Base-by-base conservation (phyloP, 2,113 vertebrate species). In the Ctenodactylus gundi region DNA sequence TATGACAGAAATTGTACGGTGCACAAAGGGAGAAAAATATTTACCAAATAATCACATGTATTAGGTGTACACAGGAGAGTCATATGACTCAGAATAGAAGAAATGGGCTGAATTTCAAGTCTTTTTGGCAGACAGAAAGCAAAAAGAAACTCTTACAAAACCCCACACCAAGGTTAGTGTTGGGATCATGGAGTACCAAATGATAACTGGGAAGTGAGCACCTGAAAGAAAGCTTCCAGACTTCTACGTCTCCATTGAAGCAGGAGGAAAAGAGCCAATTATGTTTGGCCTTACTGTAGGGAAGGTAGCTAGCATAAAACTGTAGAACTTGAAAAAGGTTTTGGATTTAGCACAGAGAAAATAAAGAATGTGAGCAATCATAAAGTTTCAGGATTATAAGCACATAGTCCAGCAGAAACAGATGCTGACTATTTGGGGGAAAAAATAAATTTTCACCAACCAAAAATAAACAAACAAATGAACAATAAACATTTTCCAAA, bases 81-180 rank as follows among this genome's bases (percentile, higher is more conserved):
- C 23, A 46, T 21, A 23, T 44, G 29, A 41, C 36, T 77, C 6
- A 76, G 20, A 34, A 34, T 3, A 83, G 27, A 93, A 12, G 4
- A n/a, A 75, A 46, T 1, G 17, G 17, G 29, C 11, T 57, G 11
- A 41, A 73, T 82, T 57, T 36, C 13, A 68, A 51, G 34, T 14
- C 20, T n/a, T 34, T 51, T n/a, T n/a, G n/a, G n/a, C n/a, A n/a
- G n/a, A n/a, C n/a, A 11, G 39, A 68, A 6, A 6, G 4, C 34
- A 58, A 39, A 17, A 36, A 29, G 29, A 55, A 51, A 27, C 57
- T 64, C 31, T 75, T 18, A 31, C n/a, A 21, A 76, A 89, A 13
- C 0, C 1, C 18, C 23, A 12, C 41, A 67, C 31, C 17, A 27
- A 2, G 27, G 6, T 29, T 18, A 65, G 3, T 39, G 4, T 57